Conservation (phyloP, 2,888 invertebrate genomes). For the Neoitamus cyanurus region DNA sequence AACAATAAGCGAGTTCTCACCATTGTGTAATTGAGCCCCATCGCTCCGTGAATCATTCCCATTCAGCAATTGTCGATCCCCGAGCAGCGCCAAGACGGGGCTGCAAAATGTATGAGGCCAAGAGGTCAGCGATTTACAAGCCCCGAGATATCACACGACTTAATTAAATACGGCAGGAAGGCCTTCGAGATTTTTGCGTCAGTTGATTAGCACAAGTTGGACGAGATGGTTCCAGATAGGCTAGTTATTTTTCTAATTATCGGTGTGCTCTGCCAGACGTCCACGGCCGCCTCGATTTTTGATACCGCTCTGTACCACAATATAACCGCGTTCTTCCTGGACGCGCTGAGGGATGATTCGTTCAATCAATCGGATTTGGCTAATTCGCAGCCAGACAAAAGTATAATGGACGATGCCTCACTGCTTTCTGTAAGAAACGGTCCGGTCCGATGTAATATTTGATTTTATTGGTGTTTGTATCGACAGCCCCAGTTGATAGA, state of each 20-base stretch:
- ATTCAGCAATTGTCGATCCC: neutral
- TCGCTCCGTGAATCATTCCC: neutral
- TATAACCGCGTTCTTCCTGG: neutral
- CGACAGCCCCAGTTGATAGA: slow-evolving; percentile 70
- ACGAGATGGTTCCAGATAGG: slow-evolving; percentile 13
- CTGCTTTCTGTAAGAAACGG: neutral
- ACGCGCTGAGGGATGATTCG: neutral
- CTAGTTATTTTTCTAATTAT: neutral
- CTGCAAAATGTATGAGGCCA: neutral
- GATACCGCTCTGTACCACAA: neutral
- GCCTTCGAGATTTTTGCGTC: slow-evolving; percentile 5
- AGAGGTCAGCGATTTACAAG: slow-evolving; percentile 8
- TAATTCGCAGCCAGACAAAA: neutral
- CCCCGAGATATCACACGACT: neutral
- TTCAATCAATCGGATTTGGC: neutral
- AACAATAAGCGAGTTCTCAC: neutral
- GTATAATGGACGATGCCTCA: neutral
- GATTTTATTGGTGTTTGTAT: neutral
- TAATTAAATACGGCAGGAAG: neutral
- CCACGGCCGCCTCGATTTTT: neutral
- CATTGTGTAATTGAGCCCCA: neutral
- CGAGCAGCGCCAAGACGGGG: neutral
- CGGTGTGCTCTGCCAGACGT: neutral
- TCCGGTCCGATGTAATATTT: neutral
- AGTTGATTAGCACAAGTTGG: neutral